Base-by-base conservation (phyloP, 2,888 invertebrate genomes). In the Xestoiulus laeticollis region DNA sequence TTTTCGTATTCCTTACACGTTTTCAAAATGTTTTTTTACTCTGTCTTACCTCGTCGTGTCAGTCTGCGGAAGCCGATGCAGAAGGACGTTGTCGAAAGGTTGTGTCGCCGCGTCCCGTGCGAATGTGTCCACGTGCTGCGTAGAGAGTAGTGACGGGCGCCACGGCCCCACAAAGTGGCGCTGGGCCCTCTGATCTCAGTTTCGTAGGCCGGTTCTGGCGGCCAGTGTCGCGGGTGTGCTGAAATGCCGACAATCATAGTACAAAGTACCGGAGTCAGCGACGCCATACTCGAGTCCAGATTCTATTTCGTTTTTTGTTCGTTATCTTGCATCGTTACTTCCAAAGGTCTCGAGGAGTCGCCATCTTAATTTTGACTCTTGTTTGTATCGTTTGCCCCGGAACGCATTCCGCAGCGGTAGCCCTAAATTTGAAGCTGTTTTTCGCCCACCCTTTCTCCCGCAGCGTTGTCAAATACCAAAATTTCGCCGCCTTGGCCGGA, bases 11-110 rank as follows among this genome's bases (percentile, higher is more conserved):
- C 68, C 68, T 68, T 22, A 26, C 26, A 26, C 48, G 48, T 68
- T 68, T 68, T n/a, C 68, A n/a, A 22, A 22, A 68, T 68, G 68
- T 68, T 68, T 68, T 68, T 68, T 68, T 59, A 68, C 68, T 68
- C n/a, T n/a, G 16, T 16, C 19, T 48, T 48, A 6, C n/a, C n/a
- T 68, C 68, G 68, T 68, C 68, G 26, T 68, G 68, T 26, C 22
- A n/a, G 0, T 22, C n/a, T 38, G 38, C 38, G 8, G 8, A 38
- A 26, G 68, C 68, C 0, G 68, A n/a, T n/a, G n/a, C n/a, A n/a
- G n/a, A n/a, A 68, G 22, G 68, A 68, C 26, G 68, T 26, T 19
- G 19, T 12, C 3, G 48, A 48, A 48, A 48, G 16, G 48, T 48
- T 48, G 10, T 48, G 48, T 19, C 26, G 48, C 10, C 10, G 68